phyloP scores from a whole-genome alignment of 2,797 vertebrate genomes.

The Antrozous pallidus region DNA sequence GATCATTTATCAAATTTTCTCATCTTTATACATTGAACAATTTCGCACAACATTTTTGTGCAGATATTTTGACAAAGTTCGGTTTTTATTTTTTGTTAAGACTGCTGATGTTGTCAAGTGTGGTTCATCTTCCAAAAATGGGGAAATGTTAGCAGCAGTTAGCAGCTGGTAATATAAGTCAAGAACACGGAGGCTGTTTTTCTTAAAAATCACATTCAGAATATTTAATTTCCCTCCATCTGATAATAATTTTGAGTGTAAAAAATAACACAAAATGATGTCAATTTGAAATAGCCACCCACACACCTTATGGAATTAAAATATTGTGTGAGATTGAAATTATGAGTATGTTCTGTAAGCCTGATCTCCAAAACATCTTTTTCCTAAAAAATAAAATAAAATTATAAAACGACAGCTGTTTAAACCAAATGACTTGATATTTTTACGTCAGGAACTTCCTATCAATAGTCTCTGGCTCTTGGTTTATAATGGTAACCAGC shows the following conservation, averaged over 20 bases:
- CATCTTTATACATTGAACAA: background rate
- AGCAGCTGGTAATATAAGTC: conserved; percentile 80
- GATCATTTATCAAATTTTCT: background rate
- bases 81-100: conserved; percentile 80
- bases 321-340: conserved; percentile 82
- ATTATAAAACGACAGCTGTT: conserved; percentile 78
- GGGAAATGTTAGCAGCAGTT: conserved; percentile 76
- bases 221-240: conserved; percentile 84
- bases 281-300: conserved; percentile 84
- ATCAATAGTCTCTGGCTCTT: conserved; percentile 55
- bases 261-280: conserved; percentile 81
- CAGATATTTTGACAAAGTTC: conserved; percentile 70
- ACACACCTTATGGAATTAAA: conserved; percentile 87
- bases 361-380: conserved; percentile 80
- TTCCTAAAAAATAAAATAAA: conserved; percentile 48
- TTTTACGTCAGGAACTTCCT: conserved; percentile 72
- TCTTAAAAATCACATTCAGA: conserved; percentile 73
- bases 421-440: conserved; percentile 78
- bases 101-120: conserved; percentile 75
- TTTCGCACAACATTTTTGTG: conserved; percentile 16
- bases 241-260: conserved; percentile 83
- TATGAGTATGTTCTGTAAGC: conserved; percentile 80
- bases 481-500: conserved; percentile 63
- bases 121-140: conserved; percentile 80
- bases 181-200: conserved; percentile 78